phyloP scores from a whole-genome alignment of 1,140 invertebrate species.

The Apis laboriosa region DNA sequence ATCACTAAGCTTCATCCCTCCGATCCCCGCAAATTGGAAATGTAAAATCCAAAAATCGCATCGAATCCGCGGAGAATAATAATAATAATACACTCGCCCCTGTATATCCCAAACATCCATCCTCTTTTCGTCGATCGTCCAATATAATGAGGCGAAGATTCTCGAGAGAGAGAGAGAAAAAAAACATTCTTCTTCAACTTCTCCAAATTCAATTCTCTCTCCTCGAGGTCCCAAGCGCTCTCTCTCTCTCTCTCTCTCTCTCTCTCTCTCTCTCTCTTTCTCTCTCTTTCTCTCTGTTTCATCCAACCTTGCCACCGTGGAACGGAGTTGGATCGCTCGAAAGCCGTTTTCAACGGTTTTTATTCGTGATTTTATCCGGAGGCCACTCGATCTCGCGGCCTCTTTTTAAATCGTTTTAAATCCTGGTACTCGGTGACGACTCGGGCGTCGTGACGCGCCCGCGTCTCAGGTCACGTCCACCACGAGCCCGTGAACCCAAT shows the following conservation, averaged over 20 bases:
- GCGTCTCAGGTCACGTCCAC: conserved; percentile 74
- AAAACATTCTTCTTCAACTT: too few relatives aligned
- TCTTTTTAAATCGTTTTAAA: conserved; percentile 16
- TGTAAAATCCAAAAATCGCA: neutral
- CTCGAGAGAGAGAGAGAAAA: too few relatives aligned
- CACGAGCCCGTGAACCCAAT: conserved; percentile 72
- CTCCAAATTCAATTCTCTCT: too few relatives aligned
- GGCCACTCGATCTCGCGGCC: conserved; percentile 16
- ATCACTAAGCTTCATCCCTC: neutral
- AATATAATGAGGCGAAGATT: neutral
- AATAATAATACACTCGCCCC: neutral
- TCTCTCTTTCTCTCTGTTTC: neutral
- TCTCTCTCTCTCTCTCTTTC: neutral
- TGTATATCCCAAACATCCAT: neutral
- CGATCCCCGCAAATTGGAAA: neutral
- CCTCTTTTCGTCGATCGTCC: neutral
- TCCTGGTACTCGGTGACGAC: conserved; percentile 53
- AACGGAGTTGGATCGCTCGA: conserved; percentile 62
- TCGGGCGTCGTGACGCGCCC: conserved; percentile 48
- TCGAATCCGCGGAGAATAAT: neutral
- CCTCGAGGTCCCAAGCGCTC: conserved; percentile 15
- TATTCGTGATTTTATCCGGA: conserved; percentile 7
- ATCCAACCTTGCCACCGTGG: conserved; percentile 30
- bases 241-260: neutral
- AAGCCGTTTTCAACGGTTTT: conserved; percentile 66